A percentile compares a stretch with the other conserved stretches of the same genome.
These are phyloP conservation scores for Grus americana DNA, from an alignment of 2,113 vertebrate genomes.

Conservation along the genomic window DNA sequence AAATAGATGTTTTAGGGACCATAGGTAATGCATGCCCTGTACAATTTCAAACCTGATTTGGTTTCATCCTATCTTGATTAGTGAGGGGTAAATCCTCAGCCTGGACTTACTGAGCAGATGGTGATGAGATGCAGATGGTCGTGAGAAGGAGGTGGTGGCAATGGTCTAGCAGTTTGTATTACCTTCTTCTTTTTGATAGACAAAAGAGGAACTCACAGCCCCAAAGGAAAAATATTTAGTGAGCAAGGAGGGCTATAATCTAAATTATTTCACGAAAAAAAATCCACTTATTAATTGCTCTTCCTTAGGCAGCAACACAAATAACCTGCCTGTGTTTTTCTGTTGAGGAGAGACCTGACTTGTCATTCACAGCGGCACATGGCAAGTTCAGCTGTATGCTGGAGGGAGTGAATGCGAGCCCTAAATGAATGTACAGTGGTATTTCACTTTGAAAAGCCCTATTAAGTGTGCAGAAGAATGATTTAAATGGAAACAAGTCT, in stretches of 20 bases:
- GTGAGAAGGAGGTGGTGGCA: conserved; percentile 33
- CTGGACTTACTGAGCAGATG: conserved; percentile 17
- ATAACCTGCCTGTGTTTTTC: neutral
- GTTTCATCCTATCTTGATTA: conserved; percentile 20
- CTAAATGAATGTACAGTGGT: conserved; percentile 11
- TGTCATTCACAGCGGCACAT: neutral
- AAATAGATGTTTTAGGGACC: neutral
- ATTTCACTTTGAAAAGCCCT: conserved; percentile 1
- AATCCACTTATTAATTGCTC: neutral
- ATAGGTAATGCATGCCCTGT: neutral
- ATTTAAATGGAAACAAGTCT: conserved; percentile 35
- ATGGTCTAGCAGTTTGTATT: conserved; percentile 51
- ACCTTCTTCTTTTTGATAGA: conserved; percentile 40
- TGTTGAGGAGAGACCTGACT: neutral
- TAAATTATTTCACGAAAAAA: neutral
- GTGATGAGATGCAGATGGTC: neutral
- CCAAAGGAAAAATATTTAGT: conserved; percentile 2
- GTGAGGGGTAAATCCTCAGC: conserved; percentile 29
- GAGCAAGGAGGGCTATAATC: neutral
- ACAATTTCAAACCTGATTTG: neutral
- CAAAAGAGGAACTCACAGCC: conserved; percentile 44
- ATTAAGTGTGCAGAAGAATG: neutral
- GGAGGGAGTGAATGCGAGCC: neutral
- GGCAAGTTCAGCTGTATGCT: neutral
- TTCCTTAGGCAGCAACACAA: neutral